Percentiles rank a stretch among this genome's conserved stretches.
These are phyloP conservation scores for Eurystomus glaucurus DNA, from an alignment of 2,797 vertebrate species.

Conservation along the genomic window DNA sequence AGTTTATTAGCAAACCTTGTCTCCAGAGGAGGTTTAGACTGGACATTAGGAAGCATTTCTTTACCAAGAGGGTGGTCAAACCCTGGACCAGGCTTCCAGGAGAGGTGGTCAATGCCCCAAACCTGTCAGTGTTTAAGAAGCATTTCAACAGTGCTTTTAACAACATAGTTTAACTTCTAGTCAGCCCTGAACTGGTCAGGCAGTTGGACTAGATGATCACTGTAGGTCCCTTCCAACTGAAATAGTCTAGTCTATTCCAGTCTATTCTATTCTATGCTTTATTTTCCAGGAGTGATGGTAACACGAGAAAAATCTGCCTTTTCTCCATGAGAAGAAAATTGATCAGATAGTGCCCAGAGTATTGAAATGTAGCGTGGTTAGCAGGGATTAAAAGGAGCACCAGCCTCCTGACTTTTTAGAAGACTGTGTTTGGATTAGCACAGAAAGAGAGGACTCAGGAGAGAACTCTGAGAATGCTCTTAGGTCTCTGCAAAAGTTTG, in stretches of 20 bases:
- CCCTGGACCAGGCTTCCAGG: neutral
- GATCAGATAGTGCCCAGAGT: neutral
- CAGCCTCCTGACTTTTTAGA: neutral
- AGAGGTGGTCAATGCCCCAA: neutral
- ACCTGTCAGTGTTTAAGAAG: neutral
- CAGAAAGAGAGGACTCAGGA: neutral
- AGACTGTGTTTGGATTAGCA: neutral
- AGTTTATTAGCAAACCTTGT: neutral
- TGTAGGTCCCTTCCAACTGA: neutral
- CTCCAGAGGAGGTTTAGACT: neutral
- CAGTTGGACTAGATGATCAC: neutral
- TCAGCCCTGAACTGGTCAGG: neutral
- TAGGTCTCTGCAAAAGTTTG: neutral
- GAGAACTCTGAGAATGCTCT: neutral
- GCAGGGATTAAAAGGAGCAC: neutral
- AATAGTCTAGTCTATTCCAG: neutral
- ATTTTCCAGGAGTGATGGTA: neutral
- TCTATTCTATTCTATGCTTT: neutral
- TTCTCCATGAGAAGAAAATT: neutral
- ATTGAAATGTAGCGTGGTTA: neutral
- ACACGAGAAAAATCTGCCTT: neutral
- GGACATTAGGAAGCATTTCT: neutral
- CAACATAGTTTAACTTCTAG: neutral
- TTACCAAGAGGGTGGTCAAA: neutral
- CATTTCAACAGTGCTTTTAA: neutral